Evolutionary conservation across 2,888 invertebrate genomes (phyloP).

Genomic region (Mesorhabditis belari): DNA sequence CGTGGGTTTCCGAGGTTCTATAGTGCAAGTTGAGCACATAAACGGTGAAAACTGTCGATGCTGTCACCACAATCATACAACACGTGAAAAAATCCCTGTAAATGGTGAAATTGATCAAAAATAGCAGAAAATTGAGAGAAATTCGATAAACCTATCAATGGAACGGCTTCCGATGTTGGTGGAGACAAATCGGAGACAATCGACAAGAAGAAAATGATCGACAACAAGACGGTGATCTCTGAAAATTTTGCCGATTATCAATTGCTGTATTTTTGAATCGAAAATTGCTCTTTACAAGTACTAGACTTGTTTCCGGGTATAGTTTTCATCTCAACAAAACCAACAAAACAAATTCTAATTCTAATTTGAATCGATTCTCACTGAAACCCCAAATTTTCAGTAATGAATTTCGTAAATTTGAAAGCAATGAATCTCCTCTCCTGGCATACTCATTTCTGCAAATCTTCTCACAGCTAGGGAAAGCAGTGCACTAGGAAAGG

Average conservation of each 20-base stretch:
- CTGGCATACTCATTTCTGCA: too few species aligned
- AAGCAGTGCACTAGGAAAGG: too few species aligned
- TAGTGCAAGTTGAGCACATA: constrained; percentile 53
- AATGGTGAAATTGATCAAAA: too few species aligned
- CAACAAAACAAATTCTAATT: too few species aligned
- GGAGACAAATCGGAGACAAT: constrained; percentile 96
- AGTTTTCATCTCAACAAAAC: not conserved
- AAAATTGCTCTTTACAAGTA: too few species aligned
- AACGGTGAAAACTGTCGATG: constrained; percentile 53
- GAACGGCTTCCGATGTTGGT: constrained; percentile 96
- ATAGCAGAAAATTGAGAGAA: not conserved
- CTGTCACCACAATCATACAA: constrained; percentile 53
- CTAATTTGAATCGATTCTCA: too few species aligned
- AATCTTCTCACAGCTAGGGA: too few species aligned
- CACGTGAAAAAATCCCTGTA: too few species aligned
- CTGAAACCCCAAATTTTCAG: too few species aligned
- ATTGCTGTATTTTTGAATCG: not conserved
- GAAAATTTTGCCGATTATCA: constrained; percentile 7
- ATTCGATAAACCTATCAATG: constrained; percentile 77
- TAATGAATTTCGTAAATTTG: too few species aligned
- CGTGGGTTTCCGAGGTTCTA: constrained; percentile 52
- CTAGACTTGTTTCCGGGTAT: too few species aligned
- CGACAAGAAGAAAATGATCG: constrained; percentile 94
- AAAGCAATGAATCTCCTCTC: too few species aligned
- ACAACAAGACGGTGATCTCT: constrained; percentile 62